Evolutionary conservation across 2,797 vertebrate genomes (phyloP).

Genomic region (Eutrigla gurnardus): DNA sequence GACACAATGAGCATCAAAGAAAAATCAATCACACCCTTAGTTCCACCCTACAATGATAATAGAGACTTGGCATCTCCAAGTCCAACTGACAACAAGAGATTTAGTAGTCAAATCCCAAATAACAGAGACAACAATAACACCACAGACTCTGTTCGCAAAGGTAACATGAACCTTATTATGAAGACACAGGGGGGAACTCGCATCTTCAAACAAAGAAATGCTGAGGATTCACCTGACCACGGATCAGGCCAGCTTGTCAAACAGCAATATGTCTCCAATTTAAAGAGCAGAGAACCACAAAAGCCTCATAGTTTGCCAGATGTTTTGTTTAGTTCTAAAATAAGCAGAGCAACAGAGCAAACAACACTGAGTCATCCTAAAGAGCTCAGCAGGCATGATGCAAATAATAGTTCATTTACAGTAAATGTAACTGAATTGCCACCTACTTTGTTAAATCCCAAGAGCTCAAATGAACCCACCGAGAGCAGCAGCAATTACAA

Average conservation of each 20-base stretch:
- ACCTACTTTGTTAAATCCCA: slow-evolving; percentile 43
- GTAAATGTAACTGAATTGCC: slow-evolving; percentile 40
- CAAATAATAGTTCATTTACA: slow-evolving; percentile 35
- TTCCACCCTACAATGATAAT: slow-evolving; percentile 37
- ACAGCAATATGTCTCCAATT: slow-evolving; percentile 30
- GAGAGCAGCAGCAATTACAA: slow-evolving; percentile 46
- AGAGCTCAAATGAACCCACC: slow-evolving; percentile 43
- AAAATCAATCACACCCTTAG: slow-evolving; percentile 30
- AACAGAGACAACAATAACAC: slow-evolving; percentile 55
- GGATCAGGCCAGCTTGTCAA: slow-evolving; percentile 34
- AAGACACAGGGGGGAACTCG: slow-evolving; percentile 39
- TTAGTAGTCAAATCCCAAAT: slow-evolving; percentile 34
- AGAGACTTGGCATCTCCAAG: slow-evolving; percentile 14
- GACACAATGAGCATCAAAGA: slow-evolving; percentile 39
- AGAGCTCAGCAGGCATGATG: slow-evolving; percentile 36
- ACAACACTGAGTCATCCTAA: slow-evolving; percentile 37
- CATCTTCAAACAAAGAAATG: slow-evolving; percentile 44
- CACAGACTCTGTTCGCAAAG: slow-evolving; percentile 42
- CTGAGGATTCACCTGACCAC: slow-evolving; percentile 36
- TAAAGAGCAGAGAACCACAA: slow-evolving; percentile 55
- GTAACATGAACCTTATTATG: slow-evolving; percentile 47
- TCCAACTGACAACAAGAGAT: slow-evolving; percentile 52
- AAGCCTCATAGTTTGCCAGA: slow-evolving; percentile 48
- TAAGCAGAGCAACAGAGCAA: slow-evolving; percentile 54
- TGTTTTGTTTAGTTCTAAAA: slow-evolving; percentile 52